Percentiles rank a stretch among this genome's conserved stretches.
Evolutionary conservation across 2,888 invertebrate genomes (phyloP).

Genomic region (Drosophila austrosaltans): DNA sequence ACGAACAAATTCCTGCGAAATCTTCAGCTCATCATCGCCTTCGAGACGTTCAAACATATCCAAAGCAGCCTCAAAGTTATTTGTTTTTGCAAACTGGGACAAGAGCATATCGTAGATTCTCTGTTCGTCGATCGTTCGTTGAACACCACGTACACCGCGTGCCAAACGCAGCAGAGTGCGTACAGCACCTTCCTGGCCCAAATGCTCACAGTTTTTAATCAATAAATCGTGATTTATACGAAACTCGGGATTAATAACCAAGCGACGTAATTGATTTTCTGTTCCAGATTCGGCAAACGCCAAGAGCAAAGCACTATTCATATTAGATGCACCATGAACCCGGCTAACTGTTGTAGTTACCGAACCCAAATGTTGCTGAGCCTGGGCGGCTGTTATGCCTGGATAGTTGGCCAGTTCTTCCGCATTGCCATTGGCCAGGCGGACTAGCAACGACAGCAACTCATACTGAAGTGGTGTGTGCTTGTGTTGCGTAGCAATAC

Average conservation of each 20-base stretch:
- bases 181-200: constrained; percentile 79
- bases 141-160: constrained; percentile 77
- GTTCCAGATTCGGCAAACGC: constrained; percentile 84
- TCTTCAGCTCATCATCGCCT: constrained; percentile 77
- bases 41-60: constrained; percentile 81
- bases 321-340: constrained; percentile 83
- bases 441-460: constrained; percentile 84
- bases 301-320: constrained; percentile 83
- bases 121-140: constrained; percentile 80
- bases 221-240: constrained; percentile 85
- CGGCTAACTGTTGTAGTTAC: constrained; percentile 79
- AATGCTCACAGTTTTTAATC: constrained; percentile 84
- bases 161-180: constrained; percentile 79
- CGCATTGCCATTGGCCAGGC: constrained; percentile 72
- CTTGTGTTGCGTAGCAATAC: constrained; percentile 84
- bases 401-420: constrained; percentile 56
- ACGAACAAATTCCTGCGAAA: constrained; percentile 78
- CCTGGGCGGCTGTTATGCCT: constrained; percentile 63
- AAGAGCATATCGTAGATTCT: constrained; percentile 81
- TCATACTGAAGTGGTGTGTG: constrained; percentile 88
- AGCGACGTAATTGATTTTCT: constrained; percentile 83
- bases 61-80: constrained; percentile 78
- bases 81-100: constrained; percentile 72
- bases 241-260: constrained; percentile 85
- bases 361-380: constrained; percentile 81